A percentile compares a stretch with the other conserved stretches of the same genome.
phyloP scores from a whole-genome alignment of 1,140 invertebrate species.

The Achroia grisella region DNA sequence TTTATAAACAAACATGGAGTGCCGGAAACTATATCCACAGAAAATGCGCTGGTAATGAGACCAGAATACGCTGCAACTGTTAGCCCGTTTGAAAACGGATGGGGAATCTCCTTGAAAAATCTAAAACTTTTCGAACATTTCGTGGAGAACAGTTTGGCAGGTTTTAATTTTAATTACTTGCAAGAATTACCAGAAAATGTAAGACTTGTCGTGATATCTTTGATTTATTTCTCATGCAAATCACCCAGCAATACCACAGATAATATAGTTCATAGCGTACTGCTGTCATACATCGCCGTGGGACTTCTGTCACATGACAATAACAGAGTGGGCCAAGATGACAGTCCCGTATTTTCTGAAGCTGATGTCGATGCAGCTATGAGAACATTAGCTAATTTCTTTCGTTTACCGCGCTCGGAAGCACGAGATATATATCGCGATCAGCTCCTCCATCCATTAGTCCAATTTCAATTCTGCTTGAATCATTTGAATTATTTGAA shows the following conservation, averaged over 20 bases:
- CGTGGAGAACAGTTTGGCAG: slow-evolving; percentile 17
- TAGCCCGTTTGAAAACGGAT: slow-evolving; percentile 32
- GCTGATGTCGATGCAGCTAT: slow-evolving; percentile 5
- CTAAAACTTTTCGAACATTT: slow-evolving; percentile 24
- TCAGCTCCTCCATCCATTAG: slow-evolving; percentile 15
- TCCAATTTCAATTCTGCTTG: slow-evolving; percentile 29
- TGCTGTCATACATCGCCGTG: slow-evolving; percentile 26
- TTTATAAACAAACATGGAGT: slow-evolving; percentile 5
- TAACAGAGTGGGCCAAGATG: not conserved
- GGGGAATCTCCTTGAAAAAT: slow-evolving; percentile 11
- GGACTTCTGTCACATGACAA: no score
- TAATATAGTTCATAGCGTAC: slow-evolving; percentile 15
- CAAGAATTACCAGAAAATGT: slow-evolving; percentile 11
- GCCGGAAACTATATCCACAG: not conserved
- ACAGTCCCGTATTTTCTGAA: not conserved
- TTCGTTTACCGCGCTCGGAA: slow-evolving; percentile 7
- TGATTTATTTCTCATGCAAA: slow-evolving; percentile 24
- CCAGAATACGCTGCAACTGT: slow-evolving; percentile 16
- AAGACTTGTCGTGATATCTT: slow-evolving; percentile 19
- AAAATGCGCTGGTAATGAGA: slow-evolving; percentile 7
- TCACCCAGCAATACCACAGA: slow-evolving; percentile 7
- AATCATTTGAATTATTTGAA: slow-evolving; percentile 30
- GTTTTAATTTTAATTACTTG: slow-evolving; percentile 4
- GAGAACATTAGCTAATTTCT: slow-evolving; percentile 11
- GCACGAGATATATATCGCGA: slow-evolving; percentile 8